Conservation (phyloP, 64 coral and sea anemone genomes). For the Montipora efflorescens region DNA sequence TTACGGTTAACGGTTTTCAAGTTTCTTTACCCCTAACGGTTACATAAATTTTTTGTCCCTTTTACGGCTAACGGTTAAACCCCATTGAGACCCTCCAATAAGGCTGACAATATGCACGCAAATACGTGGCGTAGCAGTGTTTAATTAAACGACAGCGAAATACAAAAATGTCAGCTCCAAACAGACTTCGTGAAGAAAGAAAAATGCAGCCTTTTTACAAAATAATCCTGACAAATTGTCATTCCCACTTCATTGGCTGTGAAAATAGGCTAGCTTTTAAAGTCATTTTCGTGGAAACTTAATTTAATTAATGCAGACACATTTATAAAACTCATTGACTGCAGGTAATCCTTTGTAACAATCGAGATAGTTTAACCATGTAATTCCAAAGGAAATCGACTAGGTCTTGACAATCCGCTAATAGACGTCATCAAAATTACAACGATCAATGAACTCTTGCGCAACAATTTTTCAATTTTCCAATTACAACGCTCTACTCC, state of each 20-base stretch:
- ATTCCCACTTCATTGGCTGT: too few species aligned
- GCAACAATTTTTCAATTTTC: background rate
- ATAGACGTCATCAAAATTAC: background rate
- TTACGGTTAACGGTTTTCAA: too few species aligned
- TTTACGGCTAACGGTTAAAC: too few species aligned
- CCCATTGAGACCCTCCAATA: too few species aligned
- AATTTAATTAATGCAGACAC: too few species aligned
- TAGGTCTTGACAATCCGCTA: background rate
- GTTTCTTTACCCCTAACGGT: too few species aligned
- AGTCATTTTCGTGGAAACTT: background rate
- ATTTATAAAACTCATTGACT: background rate
- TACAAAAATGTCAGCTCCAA: too few species aligned
- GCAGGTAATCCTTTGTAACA: conserved; percentile 7
- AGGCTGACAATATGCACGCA: too few species aligned
- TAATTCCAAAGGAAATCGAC: background rate
- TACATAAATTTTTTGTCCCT: too few species aligned
- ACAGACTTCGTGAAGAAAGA: background rate
- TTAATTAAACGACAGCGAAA: too few species aligned
- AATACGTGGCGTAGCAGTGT: too few species aligned
- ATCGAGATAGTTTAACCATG: background rate
- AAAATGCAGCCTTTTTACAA: background rate
- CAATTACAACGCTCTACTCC: too few species aligned
- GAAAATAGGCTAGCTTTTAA: background rate
- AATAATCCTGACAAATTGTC: background rate
- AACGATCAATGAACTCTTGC: background rate